Percentiles rank a stretch among this genome's conserved stretches.
These are phyloP conservation scores for Poecilobothrus nobilitatus DNA, from an alignment of 2,888 invertebrate species.

Conservation along the genomic window DNA sequence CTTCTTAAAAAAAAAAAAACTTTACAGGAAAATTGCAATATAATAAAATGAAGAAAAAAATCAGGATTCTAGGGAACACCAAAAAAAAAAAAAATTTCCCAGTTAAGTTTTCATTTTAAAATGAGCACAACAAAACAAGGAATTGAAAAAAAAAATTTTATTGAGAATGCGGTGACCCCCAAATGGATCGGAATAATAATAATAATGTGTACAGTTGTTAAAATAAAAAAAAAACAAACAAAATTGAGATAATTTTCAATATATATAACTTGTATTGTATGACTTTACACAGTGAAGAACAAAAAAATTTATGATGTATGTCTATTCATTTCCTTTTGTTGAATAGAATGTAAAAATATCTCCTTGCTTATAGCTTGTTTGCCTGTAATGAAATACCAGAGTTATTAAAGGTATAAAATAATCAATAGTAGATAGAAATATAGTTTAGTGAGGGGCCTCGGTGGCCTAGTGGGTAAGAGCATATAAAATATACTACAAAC, in stretches of 20 bases:
- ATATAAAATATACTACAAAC: too few relatives aligned
- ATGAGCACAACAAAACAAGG: not conserved
- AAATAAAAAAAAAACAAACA: not conserved
- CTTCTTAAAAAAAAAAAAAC: not conserved
- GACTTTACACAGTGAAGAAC: not conserved
- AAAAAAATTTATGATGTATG: too few relatives aligned
- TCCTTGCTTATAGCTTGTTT: too few relatives aligned
- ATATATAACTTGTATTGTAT: not conserved
- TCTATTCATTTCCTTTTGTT: too few relatives aligned
- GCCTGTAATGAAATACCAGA: too few relatives aligned
- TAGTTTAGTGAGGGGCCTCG: too few relatives aligned
- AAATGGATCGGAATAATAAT: constrained; percentile 6
- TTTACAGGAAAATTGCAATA: not conserved
- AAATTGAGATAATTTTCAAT: not conserved
- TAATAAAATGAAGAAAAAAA: not conserved
- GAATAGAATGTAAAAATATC: too few relatives aligned
- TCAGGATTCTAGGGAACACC: not conserved
- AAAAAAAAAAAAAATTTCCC: not conserved
- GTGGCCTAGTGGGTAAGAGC: too few relatives aligned
- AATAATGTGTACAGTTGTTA: not conserved
- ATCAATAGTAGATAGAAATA: too few relatives aligned
- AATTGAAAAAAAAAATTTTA: not conserved
- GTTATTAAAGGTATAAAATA: too few relatives aligned
- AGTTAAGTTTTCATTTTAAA: too few relatives aligned
- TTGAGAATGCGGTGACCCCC: constrained; percentile 1